These are phyloP conservation scores for Podocnemis expansa DNA, from an alignment of 2,113 vertebrate genomes.

Conservation along the genomic window DNA sequence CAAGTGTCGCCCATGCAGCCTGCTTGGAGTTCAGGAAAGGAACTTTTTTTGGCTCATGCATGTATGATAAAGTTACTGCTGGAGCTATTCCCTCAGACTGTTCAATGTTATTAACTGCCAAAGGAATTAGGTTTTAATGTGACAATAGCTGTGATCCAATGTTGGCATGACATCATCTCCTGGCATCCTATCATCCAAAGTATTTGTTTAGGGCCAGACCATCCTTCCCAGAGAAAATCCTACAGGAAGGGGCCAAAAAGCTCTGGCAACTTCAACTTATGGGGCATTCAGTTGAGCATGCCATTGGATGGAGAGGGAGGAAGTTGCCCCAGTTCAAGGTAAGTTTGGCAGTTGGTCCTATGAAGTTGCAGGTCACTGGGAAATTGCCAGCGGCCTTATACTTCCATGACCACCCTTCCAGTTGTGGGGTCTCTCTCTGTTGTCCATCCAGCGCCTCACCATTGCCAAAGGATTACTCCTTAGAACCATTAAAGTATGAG, in stretches of 20 bases:
- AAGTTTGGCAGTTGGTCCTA: background rate
- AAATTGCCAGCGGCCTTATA: background rate
- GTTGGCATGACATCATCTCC: background rate
- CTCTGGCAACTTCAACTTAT: background rate
- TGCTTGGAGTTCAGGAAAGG: background rate
- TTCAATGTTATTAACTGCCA: background rate
- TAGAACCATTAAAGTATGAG: background rate
- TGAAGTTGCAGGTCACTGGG: background rate
- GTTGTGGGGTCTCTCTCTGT: background rate
- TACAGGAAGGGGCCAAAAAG: background rate
- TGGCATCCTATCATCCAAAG: background rate
- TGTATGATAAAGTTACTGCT: background rate
- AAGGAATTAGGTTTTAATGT: background rate
- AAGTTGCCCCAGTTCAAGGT: background rate
- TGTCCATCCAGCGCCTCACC: background rate
- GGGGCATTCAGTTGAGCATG: background rate
- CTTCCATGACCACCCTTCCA: background rate
- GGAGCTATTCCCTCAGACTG: background rate
- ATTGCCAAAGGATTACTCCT: background rate
- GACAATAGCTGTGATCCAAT: background rate
- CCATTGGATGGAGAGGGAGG: background rate
- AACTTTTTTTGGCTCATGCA: background rate
- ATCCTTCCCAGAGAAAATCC: background rate
- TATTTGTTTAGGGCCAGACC: background rate
- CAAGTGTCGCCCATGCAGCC: background rate